phyloP scores from a whole-genome alignment of 2,797 vertebrate species.

The Melanitta fusca region DNA sequence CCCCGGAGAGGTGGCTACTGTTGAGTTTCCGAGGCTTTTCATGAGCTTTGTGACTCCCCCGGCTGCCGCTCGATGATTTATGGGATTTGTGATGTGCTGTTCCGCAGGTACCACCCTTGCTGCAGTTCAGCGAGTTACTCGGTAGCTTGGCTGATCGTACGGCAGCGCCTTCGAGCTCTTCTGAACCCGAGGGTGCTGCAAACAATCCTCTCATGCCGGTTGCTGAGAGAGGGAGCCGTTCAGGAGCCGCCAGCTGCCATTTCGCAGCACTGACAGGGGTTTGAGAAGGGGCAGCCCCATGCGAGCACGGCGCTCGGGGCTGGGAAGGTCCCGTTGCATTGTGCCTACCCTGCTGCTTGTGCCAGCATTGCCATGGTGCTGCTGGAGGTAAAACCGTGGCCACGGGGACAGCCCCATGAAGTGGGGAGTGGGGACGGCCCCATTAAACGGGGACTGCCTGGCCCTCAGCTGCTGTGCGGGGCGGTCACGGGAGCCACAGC shows the following conservation, averaged over 20 bases:
- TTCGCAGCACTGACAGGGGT: background rate
- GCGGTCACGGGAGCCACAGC: background rate
- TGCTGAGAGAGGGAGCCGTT: background rate
- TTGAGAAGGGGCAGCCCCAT: background rate
- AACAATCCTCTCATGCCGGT: background rate
- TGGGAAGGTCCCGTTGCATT: too few species aligned
- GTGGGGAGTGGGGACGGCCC: background rate
- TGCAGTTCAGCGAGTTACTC: background rate
- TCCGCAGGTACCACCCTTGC: background rate
- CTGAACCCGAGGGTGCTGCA: background rate
- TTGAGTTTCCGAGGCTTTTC: too few species aligned
- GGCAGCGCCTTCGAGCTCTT: background rate
- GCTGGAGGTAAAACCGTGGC: background rate
- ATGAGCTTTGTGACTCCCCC: background rate
- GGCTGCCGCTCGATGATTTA: background rate
- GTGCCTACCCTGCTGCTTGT: too few species aligned
- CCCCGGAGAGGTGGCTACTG: background rate
- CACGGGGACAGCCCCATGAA: background rate
- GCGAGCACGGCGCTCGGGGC: background rate
- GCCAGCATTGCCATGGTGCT: background rate
- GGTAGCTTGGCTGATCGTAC: background rate
- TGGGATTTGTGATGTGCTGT: background rate
- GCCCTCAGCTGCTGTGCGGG: background rate
- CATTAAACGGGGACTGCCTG: background rate
- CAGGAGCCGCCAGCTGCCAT: rapidly evolving